Base-by-base conservation (phyloP, 2,888 invertebrate genomes). In the Drosophila bunnanda region DNA sequence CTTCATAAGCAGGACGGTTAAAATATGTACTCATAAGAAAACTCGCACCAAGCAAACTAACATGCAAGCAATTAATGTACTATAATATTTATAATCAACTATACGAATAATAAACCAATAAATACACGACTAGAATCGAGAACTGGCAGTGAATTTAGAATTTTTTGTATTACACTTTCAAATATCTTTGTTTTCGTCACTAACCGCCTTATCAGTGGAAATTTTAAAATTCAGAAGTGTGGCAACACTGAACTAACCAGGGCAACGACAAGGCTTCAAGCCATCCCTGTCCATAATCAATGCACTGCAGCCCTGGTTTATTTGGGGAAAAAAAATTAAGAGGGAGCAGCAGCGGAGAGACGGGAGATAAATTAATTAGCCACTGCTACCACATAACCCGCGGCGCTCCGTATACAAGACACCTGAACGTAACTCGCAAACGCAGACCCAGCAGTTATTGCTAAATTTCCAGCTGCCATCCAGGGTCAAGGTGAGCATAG, bases 311-410 rank as follows among this genome's bases (percentile, higher is more conserved):
- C 82, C 88, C 88, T 87, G 75, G 75, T 67, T 76, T 76, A 80
- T 72, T 65, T 81, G 74, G 82, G 74, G 38, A 75, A 82, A 82
- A 82, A 86, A 82, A 72, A 71, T 81, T 73, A 64, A 60, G 65
- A 55, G 66, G 41, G 54, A 75, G 52, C 53, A 77, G 71, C 64
- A 66, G 65, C 36, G 68, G 69, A 38, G 69, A 32, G 69, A 54
- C 66, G 43, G 68, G 25, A 9, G 44, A 66, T 69, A 83, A 76
- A 82, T 62, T 86, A 88, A 88, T 83, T 83, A 83, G 69, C 71
- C 64, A 81, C 55, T 65, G 53, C 17, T 64, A 76, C 68, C 71
- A 80, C 78, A 82, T 77, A 82, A 88, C 72, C 66, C 48, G 43
- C 38, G 20, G 48, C 22, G 25, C 41, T 38, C 54, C 54, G 25